Conservation (phyloP, 2,797 vertebrate genomes). For the Fistularia tabacaria region DNA sequence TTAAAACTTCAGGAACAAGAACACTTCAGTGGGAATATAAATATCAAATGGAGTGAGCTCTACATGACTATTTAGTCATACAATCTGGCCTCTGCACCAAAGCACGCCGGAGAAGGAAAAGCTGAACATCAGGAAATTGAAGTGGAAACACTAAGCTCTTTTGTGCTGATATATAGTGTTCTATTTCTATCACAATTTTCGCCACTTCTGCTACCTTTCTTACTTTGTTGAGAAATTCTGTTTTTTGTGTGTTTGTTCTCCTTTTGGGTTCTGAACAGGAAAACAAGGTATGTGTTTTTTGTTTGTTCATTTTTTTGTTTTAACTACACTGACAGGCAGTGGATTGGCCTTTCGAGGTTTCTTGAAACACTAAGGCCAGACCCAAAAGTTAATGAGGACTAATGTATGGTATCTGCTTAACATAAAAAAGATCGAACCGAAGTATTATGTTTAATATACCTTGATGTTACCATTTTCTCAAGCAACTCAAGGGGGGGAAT, state of each 20-base stretch:
- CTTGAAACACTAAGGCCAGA: constrained; percentile 67
- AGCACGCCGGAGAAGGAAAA: constrained; percentile 42
- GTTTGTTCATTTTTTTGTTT: constrained; percentile 28
- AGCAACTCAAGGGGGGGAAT: too few relatives aligned
- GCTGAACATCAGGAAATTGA: constrained; percentile 65
- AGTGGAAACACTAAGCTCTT: constrained; percentile 70
- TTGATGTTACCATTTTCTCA: too few relatives aligned
- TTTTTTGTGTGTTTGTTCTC: constrained; percentile 42
- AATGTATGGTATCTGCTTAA: too few relatives aligned
- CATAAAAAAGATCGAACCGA: constrained; percentile 58
- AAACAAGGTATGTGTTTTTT: constrained; percentile 42
- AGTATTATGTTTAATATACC: not conserved
- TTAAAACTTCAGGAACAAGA: constrained; percentile 80
- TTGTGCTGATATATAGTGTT: constrained; percentile 64
- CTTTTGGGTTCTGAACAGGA: constrained; percentile 10
- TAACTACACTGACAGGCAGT: constrained; percentile 53
- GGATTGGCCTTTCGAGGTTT: constrained; percentile 70
- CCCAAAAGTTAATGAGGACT: constrained; percentile 60
- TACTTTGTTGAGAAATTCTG: constrained; percentile 56
- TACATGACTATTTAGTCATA: constrained; percentile 75
- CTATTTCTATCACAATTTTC: constrained; percentile 54
- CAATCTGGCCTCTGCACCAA: constrained; percentile 65
- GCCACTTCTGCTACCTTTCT: constrained; percentile 50
- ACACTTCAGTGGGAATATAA: constrained; percentile 80
- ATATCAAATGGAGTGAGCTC: constrained; percentile 76